Base-by-base conservation (phyloP, 2,888 invertebrate species). In the Lordiphosa fenestrarum region DNA sequence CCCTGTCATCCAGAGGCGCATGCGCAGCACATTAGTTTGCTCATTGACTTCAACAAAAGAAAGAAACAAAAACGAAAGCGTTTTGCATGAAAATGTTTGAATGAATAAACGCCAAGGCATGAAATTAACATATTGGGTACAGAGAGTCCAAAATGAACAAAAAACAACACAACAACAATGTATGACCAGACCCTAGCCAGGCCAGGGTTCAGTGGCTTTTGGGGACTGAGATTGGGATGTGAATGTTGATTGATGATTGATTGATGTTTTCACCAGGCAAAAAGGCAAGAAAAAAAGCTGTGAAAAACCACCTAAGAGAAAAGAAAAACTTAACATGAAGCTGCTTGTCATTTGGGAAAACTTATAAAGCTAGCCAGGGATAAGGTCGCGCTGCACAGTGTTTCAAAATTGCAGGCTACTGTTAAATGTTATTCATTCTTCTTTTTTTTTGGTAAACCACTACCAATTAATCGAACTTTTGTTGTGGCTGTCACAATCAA, bases 241-340 rank as follows among this genome's bases (percentile, higher is more conserved):
- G 62, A 44, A 58, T 62, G 51, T 75, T 69, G 76, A 78, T 78
- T 74, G 75, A 68, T 82, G 75, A 82, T 69, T 82, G 83, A 77
- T 82, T 82, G 80, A 72, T 69, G 76, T 73, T 77, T 77, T 77
- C 83, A 75, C 83, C 76, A 65, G 50, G 60, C 66, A 59, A 56
- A 30, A 30, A 30, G 41, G n/a, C n/a, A n/a, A 59, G 53, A 51
- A 51, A 47, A 35, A 39, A 35, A 25, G 7, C 3, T 37, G 38
- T 39, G 55, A 66, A 66, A 66, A 66, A 36, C 38, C 40, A 19
- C 19, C 51, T 49, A 2, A 46, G 25, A 33, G 25, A 35, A 42
- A 44, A 25, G 49, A 30, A 50, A 55, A 63, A 50, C 46, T 19
- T 6, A 47, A 47, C 33, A 60, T 60, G 40, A 38, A 46, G 44